Base-by-base conservation (phyloP, 2,113 vertebrate species). In the Protomyctophum bolini region DNA sequence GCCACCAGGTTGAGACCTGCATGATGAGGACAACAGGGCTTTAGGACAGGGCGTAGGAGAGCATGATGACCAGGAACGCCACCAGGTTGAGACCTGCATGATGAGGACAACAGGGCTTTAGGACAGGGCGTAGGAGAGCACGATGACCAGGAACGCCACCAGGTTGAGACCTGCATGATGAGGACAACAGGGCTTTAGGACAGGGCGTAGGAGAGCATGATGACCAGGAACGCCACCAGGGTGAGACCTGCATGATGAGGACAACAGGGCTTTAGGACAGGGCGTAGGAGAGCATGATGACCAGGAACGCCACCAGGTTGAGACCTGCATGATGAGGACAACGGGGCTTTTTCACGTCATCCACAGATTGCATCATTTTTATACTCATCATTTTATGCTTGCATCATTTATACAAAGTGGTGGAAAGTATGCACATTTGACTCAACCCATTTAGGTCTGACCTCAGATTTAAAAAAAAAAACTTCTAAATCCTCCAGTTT, bases 251-350 rank as follows among this genome's bases (percentile, higher is more conserved):
- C 21, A 21, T 21, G 81, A 84, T 76, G 70, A 82, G 66, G 70
- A 68, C 29, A 21, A 63, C 21, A 21, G 21, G 50, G 10, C n/a
- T n/a, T n/a, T n/a, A n/a, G n/a, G n/a, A n/a, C n/a, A n/a, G n/a
- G 75, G 95, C 96, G 0, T 99, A 99, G 72, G 96, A 96, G 77
- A 99, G 93, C 8, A 98, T 94, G 21, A 99, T 97, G 90, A 97
- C 94, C 87, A 99, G 92, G 84, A 99, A 98, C 0, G 97, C 97
- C 70, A 92, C 94, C 90, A 99, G 87, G 86, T 99, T 99, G 84
- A 99, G 90, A 86, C 97, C 97, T 99, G 21, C 21, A 21, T 21
- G 81, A 84, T 76, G 70, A 82, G 66, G 70, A 68, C 29, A 21
- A 63, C 21, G 2, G 21, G 50, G 10, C 21, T 21, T 21, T 21